Base-by-base conservation (phyloP, 2,888 invertebrate genomes). In the Stenichneumon culpator region DNA sequence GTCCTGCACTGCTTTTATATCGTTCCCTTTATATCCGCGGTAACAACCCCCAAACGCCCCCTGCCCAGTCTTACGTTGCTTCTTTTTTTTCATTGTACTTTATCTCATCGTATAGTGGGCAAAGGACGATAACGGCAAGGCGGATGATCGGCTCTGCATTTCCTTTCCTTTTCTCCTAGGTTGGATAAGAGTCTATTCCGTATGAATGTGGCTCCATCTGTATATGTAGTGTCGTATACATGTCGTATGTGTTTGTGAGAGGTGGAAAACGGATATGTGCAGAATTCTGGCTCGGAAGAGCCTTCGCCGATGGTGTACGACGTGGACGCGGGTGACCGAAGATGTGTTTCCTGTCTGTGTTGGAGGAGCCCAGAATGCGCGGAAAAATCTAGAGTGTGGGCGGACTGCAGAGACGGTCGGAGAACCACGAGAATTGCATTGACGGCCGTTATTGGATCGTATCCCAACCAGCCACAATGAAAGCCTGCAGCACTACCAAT, bases 381-480 rank as follows among this genome's bases (percentile, higher is more conserved):
- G 69, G 65, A 72, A 68, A 68, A 69, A 54, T 78, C 47, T 7
- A 74, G 74, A 44, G 44, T 52, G 82, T 60, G 65, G 69, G 54
- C 22, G 57, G 25, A 70, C 63, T 67, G 22, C 25, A 50, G 70
- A 75, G 52, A 28, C 70, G 75, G 47, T 80, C 63, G 86, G 73
- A 78, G 63, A 73, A 77, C 72, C 50, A 60, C 77, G 60, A 83
- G 73, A 54, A 68, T 73, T 83, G 77, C 78, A 86, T 70, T 78
- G 83, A 80, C 73, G 77, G 77, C 73, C 67, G 75, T 85, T 85
- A 82, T 86, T 79, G 80, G 83, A 82, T 80, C 83, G 83, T 80
- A 86, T 80, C 79, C 80, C 77, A 78, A 72, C 82, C 69, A 28
- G 28, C 47, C 73, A 22, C 65, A 60, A 54, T 47, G 44, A 60